These are phyloP conservation scores for Callithrix jacchus DNA, from an alignment of 2,113 vertebrate species.

Conservation along the genomic window DNA sequence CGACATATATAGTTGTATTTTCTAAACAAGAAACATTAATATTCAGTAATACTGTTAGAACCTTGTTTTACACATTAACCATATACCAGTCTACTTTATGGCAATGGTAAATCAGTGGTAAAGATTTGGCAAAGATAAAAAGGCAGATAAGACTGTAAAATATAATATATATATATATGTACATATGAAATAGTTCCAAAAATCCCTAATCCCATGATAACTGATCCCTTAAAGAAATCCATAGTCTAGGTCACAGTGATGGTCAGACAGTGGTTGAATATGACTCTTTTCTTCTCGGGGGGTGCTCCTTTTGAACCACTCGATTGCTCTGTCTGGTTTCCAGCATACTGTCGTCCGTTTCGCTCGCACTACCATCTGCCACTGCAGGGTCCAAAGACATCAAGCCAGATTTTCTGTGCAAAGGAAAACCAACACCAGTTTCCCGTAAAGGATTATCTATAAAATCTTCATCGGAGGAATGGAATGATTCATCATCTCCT, in stretches of 20 bases:
- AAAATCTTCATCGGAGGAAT: conserved; percentile 95
- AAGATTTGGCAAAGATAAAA: conserved; percentile 89
- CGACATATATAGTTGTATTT: conserved; percentile 74
- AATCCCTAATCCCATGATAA: conserved; percentile 65
- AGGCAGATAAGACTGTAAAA: conserved; percentile 81
- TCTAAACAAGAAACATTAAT: conserved; percentile 81
- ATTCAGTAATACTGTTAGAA: conserved; percentile 87
- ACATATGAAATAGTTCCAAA: conserved; percentile 66
- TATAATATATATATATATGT: conserved; percentile 8
- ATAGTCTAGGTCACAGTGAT: conserved; percentile 81
- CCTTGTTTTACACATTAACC: conserved; percentile 74
- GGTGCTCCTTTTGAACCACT: conserved; percentile 74
- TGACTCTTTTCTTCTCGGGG: conserved; percentile 85
- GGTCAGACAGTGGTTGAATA: conserved; percentile 94
- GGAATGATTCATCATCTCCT: conserved; percentile 90
- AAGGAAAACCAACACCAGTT: conserved; percentile 80
- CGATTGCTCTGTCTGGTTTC: conserved; percentile 75
- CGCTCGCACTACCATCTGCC: conserved; percentile 91
- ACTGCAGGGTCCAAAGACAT: conserved; percentile 86
- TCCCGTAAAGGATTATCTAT: conserved; percentile 83
- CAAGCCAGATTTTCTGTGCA: conserved; percentile 80
- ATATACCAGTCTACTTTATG: conserved; percentile 78
- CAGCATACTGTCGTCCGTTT: conserved; percentile 85
- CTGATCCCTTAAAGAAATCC: conserved; percentile 69
- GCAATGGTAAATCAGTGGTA: conserved; percentile 79